These are phyloP conservation scores for Melanogrammus aeglefinus DNA, from an alignment of 2,797 vertebrate genomes.

Conservation along the genomic window DNA sequence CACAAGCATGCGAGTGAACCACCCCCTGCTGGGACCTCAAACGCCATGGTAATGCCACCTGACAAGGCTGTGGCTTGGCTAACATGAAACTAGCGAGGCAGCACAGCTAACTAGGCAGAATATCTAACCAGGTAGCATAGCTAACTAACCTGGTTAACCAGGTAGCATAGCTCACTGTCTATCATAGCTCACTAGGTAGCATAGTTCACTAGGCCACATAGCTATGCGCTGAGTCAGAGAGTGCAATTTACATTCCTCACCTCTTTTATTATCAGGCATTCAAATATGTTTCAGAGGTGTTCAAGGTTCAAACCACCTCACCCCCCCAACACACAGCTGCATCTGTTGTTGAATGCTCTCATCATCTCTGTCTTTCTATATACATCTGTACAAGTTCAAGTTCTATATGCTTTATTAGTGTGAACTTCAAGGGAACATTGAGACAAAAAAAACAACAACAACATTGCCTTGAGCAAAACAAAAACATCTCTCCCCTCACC, in stretches of 20 bases:
- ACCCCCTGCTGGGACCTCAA: neutral
- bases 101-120: neutral
- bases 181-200: too few species aligned
- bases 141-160: too few species aligned
- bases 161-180: too few species aligned
- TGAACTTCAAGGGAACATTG: too few species aligned
- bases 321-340: constrained; percentile 14
- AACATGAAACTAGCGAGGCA: neutral
- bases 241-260: constrained; percentile 56
- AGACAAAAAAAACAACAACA: too few species aligned
- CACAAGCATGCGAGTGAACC: neutral
- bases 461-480: too few species aligned
- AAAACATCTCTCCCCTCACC: neutral
- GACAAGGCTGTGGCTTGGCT: neutral
- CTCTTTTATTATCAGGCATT: constrained; percentile 44
- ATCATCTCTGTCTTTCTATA: neutral
- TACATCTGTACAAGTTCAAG: too few species aligned
- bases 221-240: constrained; percentile 65
- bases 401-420: neutral
- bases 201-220: too few species aligned
- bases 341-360: neutral
- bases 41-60: neutral
- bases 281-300: constrained; percentile 25
- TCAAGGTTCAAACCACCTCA: constrained; percentile 47
- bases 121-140: too few species aligned